Evolutionary conservation across 2,888 invertebrate species (phyloP).

Genomic region (Cremastinae sp.): DNA sequence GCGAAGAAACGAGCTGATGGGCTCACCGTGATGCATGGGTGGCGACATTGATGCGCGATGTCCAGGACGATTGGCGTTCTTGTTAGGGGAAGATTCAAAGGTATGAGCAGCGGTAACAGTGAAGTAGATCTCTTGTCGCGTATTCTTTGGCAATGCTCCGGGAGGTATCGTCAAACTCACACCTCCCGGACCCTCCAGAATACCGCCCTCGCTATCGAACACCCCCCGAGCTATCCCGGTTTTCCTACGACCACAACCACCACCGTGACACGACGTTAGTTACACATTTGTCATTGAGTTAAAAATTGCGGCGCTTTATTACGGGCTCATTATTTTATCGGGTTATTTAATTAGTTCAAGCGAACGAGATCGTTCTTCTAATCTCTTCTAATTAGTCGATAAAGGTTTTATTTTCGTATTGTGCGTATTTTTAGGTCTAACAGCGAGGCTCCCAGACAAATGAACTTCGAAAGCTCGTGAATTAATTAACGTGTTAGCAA

Average conservation of each 20-base stretch:
- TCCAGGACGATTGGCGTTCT: constrained; percentile 77
- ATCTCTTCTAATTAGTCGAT: constrained; percentile 49
- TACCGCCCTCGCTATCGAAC: constrained; percentile 90
- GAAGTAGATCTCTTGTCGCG: constrained; percentile 96
- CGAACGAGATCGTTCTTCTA: constrained; percentile 71
- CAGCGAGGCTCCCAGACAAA: no score
- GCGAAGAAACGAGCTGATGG: constrained; percentile 45
- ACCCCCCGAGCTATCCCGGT: constrained; percentile 81
- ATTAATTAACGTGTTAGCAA: neutral
- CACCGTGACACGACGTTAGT: constrained; percentile 66
- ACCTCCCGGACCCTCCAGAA: constrained; percentile 92
- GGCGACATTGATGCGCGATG: constrained; percentile 75
- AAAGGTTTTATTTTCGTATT: no score
- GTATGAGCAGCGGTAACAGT: constrained; percentile 92
- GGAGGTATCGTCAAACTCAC: constrained; percentile 94
- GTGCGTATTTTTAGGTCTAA: no score
- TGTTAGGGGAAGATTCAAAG: constrained; percentile 84
- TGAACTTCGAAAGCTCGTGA: no score
- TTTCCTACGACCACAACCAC: constrained; percentile 71
- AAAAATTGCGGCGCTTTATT: neutral
- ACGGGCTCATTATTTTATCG: constrained; percentile 18
- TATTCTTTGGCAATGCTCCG: constrained; percentile 91
- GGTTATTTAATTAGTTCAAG: constrained; percentile 53
- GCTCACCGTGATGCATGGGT: constrained; percentile 77
- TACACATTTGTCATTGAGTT: constrained; percentile 28